These are phyloP conservation scores for Etheostoma perlongum DNA, from an alignment of 2,797 vertebrate genomes.

Conservation along the genomic window DNA sequence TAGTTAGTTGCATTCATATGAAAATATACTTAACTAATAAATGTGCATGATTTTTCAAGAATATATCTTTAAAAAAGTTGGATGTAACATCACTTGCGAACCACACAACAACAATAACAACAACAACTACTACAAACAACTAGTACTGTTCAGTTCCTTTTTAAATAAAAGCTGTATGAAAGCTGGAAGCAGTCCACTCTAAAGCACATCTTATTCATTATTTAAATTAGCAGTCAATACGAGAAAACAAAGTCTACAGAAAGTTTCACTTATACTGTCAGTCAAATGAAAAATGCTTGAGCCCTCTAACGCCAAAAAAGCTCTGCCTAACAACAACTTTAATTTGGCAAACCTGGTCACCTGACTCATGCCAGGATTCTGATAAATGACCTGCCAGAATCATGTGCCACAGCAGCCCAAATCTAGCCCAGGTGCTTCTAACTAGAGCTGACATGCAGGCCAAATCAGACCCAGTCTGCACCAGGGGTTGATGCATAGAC, in stretches of 20 bases:
- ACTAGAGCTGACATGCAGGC: conserved; percentile 6
- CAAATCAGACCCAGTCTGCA: conserved; percentile 11
- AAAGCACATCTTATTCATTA: neutral
- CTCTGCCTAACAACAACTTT: neutral
- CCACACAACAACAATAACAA: too few species aligned
- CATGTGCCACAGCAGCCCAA: neutral
- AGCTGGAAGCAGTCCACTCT: too few species aligned
- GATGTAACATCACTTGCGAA: neutral
- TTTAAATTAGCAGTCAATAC: neutral
- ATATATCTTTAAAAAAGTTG: neutral
- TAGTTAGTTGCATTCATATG: too few species aligned
- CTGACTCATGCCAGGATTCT: conserved; percentile 22
- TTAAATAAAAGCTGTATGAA: neutral
- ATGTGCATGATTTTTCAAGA: neutral
- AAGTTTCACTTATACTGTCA: neutral
- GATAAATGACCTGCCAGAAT: conserved; percentile 41
- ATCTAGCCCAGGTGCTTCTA: conserved; percentile 28
- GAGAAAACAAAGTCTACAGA: neutral
- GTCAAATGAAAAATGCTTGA: neutral
- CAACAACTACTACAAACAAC: too few species aligned
- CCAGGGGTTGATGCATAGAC: too few species aligned
- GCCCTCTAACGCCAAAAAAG: neutral
- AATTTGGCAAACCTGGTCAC: conserved; percentile 17
- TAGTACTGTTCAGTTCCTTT: neutral
- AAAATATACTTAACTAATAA: too few species aligned